phyloP scores from a whole-genome alignment of 35 echinoderm and acorn worm species.

The Chiridota heheva region DNA sequence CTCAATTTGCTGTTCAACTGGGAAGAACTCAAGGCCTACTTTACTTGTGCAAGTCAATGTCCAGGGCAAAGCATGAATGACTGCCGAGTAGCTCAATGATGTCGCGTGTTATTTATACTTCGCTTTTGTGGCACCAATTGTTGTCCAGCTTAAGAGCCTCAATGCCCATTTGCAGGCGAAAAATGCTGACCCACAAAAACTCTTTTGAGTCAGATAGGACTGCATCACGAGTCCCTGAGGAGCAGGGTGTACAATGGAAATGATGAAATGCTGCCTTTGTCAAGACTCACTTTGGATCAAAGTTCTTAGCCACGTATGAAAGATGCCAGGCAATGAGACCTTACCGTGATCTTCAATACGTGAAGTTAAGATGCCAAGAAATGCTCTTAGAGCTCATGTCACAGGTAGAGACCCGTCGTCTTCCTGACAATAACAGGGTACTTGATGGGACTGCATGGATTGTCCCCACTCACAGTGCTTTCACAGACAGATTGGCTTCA shows the following conservation, averaged over 20 bases:
- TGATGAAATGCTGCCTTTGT: not conserved
- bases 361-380: slow-evolving; percentile 1
- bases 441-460: not conserved
- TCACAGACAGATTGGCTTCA: not conserved
- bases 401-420: slow-evolving; percentile 11
- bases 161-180: slow-evolving; percentile 24
- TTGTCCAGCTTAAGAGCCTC: slow-evolving; percentile 3
- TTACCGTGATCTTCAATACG: not conserved
- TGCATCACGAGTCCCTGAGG: slow-evolving; percentile 17
- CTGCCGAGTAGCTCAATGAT: not conserved
- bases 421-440: slow-evolving; percentile 2
- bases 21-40: slow-evolving; percentile 20
- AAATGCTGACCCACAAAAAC: slow-evolving; percentile 20
- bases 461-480: not conserved
- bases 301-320: not conserved
- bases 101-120: not conserved
- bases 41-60: slow-evolving; percentile 6
- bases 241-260: slow-evolving; percentile 19
- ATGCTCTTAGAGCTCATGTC: not conserved
- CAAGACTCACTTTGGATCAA: not conserved
- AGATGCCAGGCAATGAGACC: not conserved
- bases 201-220: not conserved
- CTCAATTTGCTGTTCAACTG: slow-evolving; percentile 22
- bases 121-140: slow-evolving; percentile 18
- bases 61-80: slow-evolving; percentile 12